Evolutionary conservation across 2,797 vertebrate genomes (phyloP), one percentile per base, ranked within the genome.

Genomic region (Furcifer pardalis): DNA sequence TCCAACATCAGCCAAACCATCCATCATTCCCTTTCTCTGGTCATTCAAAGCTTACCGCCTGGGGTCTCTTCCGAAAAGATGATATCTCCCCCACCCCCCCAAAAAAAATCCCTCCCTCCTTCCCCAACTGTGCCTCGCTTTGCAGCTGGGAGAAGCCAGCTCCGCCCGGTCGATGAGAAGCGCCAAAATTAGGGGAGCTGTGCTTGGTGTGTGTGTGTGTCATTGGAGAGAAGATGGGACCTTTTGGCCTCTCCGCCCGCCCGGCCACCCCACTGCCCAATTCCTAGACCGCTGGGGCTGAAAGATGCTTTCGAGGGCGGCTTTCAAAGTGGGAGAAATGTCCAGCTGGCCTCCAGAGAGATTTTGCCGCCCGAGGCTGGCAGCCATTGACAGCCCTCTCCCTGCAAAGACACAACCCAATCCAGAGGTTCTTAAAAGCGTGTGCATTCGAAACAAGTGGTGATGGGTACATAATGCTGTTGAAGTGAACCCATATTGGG

Each of bases 51-150:
- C 56, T 49, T 84, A 56, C 79, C 87, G 73, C 77, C 77, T 30
- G 77, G 44, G 49, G 49, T 32, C 73, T 19, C 2, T 60, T 69
- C 88, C 75, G 7, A 60, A 32, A 19, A 77, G 52, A 30, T 89
- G 73, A 17, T 13, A 7, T 60, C 60, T 35, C 7, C 40, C 21
- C 2, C 37, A 3, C 13, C 25, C 77, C 1, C 68, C 0, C 23
- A 21, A 6, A 0, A 25, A 37, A 2, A 25, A 10, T 30, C 15
- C 6, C 72, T 4, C 30, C n/a, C 52, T 13, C 13, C 9, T 46
- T 46, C 9, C n/a, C n/a, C n/a, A 9, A 30, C n/a, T 17, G 71
- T 15, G n/a, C 62, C 85, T 84, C 56, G 62, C 82, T 44, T 60
- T 40, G 7, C 69, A 44, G 27, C 72, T 44, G 77, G n/a, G 4